Percentiles rank a stretch among this genome's conserved stretches.
These are phyloP conservation scores for Spilogale gracilis DNA, from an alignment of 2,113 vertebrate genomes.

Conservation along the genomic window DNA sequence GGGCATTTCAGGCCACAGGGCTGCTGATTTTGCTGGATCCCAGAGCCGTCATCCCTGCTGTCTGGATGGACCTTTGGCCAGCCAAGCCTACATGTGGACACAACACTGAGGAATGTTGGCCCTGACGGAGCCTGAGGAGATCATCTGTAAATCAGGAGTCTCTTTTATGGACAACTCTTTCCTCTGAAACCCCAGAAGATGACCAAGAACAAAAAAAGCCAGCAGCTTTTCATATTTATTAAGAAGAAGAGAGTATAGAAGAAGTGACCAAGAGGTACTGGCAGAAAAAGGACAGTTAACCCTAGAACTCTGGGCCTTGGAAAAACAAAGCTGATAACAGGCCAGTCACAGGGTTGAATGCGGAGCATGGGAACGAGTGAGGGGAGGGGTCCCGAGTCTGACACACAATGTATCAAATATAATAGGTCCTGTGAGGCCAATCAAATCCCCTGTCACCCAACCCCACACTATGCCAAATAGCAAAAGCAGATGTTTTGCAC, in stretches of 20 bases:
- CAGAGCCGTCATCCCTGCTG: background rate
- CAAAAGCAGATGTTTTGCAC: slow-evolving; percentile 89
- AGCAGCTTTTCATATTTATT: slow-evolving; percentile 48
- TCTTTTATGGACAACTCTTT: slow-evolving; percentile 61
- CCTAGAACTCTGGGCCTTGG: slow-evolving; percentile 13
- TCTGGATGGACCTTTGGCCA: slow-evolving; percentile 13
- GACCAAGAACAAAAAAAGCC: slow-evolving; percentile 71
- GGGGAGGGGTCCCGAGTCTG: slow-evolving; percentile 80
- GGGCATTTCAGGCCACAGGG: background rate
- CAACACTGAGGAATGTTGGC: slow-evolving; percentile 57
- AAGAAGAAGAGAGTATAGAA: slow-evolving; percentile 27
- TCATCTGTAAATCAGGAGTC: slow-evolving; percentile 82
- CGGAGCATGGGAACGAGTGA: slow-evolving; percentile 66
- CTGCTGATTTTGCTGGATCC: background rate
- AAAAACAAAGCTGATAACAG: background rate
- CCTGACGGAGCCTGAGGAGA: background rate
- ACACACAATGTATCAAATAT: slow-evolving; percentile 87
- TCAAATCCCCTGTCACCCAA: slow-evolving; percentile 84
- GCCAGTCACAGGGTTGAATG: background rate
- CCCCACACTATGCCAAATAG: slow-evolving; percentile 86
- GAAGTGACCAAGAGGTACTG: background rate
- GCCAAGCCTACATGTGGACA: slow-evolving; percentile 23
- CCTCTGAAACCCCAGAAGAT: slow-evolving; percentile 62
- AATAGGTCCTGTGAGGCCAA: slow-evolving; percentile 88
- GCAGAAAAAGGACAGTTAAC: slow-evolving; percentile 75